Evolutionary conservation across 2,113 vertebrate species (phyloP).

Genomic region (Corythaixoides concolor): DNA sequence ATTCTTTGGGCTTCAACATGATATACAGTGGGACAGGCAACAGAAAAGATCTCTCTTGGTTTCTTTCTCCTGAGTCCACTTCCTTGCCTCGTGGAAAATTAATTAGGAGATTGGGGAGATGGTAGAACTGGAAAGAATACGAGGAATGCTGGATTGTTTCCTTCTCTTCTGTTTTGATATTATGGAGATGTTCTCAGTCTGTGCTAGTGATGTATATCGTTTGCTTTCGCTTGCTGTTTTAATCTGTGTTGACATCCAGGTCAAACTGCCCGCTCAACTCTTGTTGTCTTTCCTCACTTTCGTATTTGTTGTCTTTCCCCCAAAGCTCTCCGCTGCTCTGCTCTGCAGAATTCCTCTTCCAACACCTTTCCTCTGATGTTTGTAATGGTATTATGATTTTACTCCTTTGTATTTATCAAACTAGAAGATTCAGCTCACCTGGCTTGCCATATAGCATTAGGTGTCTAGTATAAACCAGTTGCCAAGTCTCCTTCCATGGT

Average conservation of each 20-base stretch:
- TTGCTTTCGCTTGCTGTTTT: neutral
- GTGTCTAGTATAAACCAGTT: neutral
- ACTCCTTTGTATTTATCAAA: neutral
- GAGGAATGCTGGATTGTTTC: neutral
- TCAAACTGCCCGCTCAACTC: neutral
- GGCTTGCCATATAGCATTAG: conserved; percentile 1
- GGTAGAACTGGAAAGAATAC: neutral
- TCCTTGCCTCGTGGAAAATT: neutral
- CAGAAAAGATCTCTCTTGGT: neutral
- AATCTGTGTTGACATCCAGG: neutral
- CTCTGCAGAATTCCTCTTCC: neutral
- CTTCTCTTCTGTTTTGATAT: neutral
- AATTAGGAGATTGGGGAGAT: neutral
- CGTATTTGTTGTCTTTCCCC: neutral
- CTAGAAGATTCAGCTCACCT: neutral
- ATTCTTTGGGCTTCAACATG: neutral
- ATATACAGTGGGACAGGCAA: neutral
- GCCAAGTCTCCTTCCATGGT: neutral
- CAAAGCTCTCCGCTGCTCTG: neutral
- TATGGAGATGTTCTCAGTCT: neutral
- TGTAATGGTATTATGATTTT: neutral
- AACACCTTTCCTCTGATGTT: neutral
- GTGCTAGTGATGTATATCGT: neutral
- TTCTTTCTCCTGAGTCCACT: neutral
- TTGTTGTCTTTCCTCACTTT: neutral